Conservation (phyloP, 35 echinoderm and acorn worm genomes). For the Acanthaster planci region DNA sequence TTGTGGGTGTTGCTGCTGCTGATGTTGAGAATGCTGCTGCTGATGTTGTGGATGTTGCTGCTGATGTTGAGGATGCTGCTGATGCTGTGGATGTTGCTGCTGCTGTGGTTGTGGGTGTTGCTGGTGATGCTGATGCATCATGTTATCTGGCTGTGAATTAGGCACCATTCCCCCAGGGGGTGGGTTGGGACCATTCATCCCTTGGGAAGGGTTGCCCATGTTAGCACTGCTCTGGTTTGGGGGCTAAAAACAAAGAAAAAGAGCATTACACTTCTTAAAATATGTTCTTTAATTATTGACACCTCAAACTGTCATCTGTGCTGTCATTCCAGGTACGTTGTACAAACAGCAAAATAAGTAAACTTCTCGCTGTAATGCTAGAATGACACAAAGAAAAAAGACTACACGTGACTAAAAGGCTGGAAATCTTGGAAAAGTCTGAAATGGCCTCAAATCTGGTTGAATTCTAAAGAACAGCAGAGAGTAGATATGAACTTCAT, state of each 20-base stretch:
- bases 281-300: no score
- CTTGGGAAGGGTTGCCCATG: not conserved
- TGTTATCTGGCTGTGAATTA: not conserved
- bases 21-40: not conserved
- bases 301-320: no score
- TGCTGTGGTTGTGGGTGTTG: not conserved
- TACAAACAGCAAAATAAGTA: no score
- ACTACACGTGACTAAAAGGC: no score
- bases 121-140: conserved; percentile 5
- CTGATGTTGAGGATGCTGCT: not conserved
- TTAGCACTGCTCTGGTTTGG: conserved; percentile 47
- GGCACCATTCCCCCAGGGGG: not conserved
- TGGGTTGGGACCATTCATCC: not conserved
- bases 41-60: not conserved
- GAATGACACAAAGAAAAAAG: no score
- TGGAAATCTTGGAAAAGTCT: no score
- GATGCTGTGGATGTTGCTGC: not conserved
- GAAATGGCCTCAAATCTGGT: no score
- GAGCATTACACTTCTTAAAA: not conserved
- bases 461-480: no score
- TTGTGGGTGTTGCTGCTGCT: not conserved
- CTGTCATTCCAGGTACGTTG: no score
- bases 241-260: conserved; percentile 21
- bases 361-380: no score
- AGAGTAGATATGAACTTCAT: not conserved